Base-by-base conservation (phyloP, 1,140 invertebrate genomes). In the Platorchestia sp. region DNA sequence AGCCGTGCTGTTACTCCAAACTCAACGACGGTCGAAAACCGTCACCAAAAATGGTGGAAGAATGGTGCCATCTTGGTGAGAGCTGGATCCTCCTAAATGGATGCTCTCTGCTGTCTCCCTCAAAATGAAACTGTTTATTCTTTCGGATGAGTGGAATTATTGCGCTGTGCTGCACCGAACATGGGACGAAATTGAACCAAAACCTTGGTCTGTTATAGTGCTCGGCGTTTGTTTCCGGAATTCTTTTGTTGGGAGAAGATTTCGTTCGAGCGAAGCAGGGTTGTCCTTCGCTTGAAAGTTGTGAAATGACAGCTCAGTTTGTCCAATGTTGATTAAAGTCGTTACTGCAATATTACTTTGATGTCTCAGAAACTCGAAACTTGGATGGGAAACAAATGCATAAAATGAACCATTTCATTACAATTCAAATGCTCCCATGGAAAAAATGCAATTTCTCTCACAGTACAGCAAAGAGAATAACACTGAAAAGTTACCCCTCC, bases 51-150 rank as follows among this genome's bases (percentile, higher is more conserved):
- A 42, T 42, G n/a, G 42, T 42, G 86, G 87, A 89, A 75, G 59
- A 89, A 89, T 42, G 41, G 43, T 89, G 87, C 43, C 10, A 44
- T 41, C 41, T 89, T 89, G 87, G n/a, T 41, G 87, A 86, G 87
- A 36, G 27, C 43, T 89, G 87, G 87, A 89, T 44, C 87, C 41
- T 89, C 43, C 87, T 42, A 41, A 44, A 41, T 89, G 87, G 43
- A 44, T 42, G 87, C 87, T 89, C 87, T 44, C 41, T 44, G 43
- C 41, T 89, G 87, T 89, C 43, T 89, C 43, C 41, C 41, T 89
- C 87, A 89, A 89, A 89, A 89, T 89, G 87, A 89, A 89, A 89
- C 43, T 42, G 87, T 89, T 89, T 89, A 42, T 89, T 44, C 87
- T 89, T 89, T 44, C 41, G 41, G n/a, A 89, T 89, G 87, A 89